Conservation (phyloP, 2,113 vertebrate genomes). For the Hippocampus comes region DNA sequence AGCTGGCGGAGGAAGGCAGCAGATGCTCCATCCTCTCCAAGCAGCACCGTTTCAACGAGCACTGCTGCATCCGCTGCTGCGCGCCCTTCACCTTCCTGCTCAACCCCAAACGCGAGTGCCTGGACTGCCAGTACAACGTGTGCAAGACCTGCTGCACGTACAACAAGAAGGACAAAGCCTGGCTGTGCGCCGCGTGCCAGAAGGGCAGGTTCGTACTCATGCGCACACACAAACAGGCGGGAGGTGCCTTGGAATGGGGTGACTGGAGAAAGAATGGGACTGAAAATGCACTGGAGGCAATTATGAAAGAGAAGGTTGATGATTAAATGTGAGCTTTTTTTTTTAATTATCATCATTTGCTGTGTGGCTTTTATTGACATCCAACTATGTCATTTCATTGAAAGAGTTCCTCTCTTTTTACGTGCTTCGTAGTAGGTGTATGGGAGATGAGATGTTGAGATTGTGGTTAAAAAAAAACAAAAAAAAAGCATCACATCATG, state of each 20-base stretch:
- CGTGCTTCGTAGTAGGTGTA: not conserved
- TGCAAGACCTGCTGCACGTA: conserved; percentile 92
- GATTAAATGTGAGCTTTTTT: not conserved
- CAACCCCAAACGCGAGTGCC: conserved; percentile 86
- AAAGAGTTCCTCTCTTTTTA: not conserved
- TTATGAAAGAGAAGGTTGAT: conserved; percentile 1
- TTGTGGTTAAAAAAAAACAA: too few species aligned
- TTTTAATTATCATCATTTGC: not conserved
- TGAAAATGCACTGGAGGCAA: conserved; percentile 5
- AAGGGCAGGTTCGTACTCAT: conserved; percentile 83
- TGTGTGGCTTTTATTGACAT: not conserved
- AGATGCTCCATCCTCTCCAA: conserved; percentile 91
- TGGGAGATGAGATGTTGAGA: not conserved
- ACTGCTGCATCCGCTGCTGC: conserved; percentile 97
- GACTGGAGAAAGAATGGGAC: conserved; percentile 6
- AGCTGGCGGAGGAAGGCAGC: conserved; percentile 89
- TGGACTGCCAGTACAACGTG: conserved; percentile 91
- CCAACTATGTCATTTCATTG: not conserved
- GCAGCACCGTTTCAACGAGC: conserved; percentile 90
- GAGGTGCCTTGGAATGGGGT: conserved; percentile 16
- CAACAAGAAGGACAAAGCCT: conserved; percentile 83
- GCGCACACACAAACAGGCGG: conserved; percentile 12
- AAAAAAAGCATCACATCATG: too few species aligned
- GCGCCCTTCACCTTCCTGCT: conserved; percentile 92
- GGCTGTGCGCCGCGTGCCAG: conserved; percentile 89